A percentile compares a stretch with the other conserved stretches of the same genome.
Evolutionary conservation across 2,888 invertebrate genomes (phyloP).

Genomic region (Cabera pusaria): DNA sequence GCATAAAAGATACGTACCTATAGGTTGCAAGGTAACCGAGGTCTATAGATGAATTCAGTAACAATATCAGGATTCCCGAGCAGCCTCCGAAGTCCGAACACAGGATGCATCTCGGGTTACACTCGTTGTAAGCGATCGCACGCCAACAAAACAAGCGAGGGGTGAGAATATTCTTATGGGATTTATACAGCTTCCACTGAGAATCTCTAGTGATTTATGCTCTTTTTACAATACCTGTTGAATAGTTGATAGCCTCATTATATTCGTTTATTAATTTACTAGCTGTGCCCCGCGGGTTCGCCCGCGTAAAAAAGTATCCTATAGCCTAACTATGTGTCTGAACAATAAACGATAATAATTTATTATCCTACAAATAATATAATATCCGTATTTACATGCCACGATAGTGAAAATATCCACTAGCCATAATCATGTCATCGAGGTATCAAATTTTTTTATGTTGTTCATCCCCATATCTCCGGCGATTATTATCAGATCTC

Average conservation of each 20-base stretch:
- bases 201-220: conserved; percentile 45
- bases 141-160: conserved; percentile 50
- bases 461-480: too few relatives aligned
- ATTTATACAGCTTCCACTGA: conserved; percentile 76
- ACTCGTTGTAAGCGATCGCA: conserved; percentile 76
- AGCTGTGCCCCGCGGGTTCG: too few relatives aligned
- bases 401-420: too few relatives aligned
- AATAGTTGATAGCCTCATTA: not conserved
- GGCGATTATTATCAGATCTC: too few relatives aligned
- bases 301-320: too few relatives aligned
- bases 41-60: conserved; percentile 18
- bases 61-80: conserved; percentile 24
- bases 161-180: conserved; percentile 76
- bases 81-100: conserved; percentile 50
- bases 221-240: conserved; percentile 4
- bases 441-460: too few relatives aligned
- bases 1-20: too few relatives aligned
- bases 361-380: too few relatives aligned
- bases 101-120: conserved; percentile 82
- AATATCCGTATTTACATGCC: too few relatives aligned
- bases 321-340: conserved; percentile 3
- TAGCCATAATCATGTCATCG: too few relatives aligned
- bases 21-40: conserved; percentile 5
- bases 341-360: too few relatives aligned
- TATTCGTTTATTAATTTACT: conserved; percentile 6